Percentiles rank a stretch among this genome's conserved stretches.
These are phyloP conservation scores for Ciconia maguari DNA, from an alignment of 2,113 vertebrate genomes.

Conservation along the genomic window DNA sequence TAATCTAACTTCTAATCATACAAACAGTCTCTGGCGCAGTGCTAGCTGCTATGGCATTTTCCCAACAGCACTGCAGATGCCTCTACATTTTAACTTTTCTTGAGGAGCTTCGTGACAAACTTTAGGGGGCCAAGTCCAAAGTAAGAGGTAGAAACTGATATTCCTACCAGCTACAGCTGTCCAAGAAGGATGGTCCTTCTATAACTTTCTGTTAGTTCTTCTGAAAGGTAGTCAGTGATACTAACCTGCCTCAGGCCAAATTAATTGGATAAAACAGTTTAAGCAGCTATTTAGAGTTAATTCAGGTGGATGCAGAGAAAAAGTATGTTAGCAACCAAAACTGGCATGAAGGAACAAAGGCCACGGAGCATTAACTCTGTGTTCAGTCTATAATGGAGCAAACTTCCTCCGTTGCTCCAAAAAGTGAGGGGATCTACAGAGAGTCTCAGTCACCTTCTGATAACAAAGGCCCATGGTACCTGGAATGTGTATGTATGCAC, in stretches of 20 bases:
- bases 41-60: background rate
- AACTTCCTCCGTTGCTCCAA: background rate
- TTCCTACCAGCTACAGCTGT: background rate
- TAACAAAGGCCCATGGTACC: background rate
- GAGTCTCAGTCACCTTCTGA: background rate
- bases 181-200: background rate
- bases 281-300: background rate
- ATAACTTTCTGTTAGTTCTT: background rate
- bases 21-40: background rate
- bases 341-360: background rate
- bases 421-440: background rate
- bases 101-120: background rate
- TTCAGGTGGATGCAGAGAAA: background rate
- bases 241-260: background rate
- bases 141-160: background rate
- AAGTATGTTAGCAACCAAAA: background rate
- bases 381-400: background rate
- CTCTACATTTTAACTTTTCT: background rate
- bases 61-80: background rate
- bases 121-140: background rate
- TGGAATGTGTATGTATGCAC: background rate
- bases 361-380: background rate
- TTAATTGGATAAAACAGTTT: background rate
- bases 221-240: background rate
- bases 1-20: background rate